phyloP scores from a whole-genome alignment of 2,797 vertebrate species.

The Helostoma temminkii region DNA sequence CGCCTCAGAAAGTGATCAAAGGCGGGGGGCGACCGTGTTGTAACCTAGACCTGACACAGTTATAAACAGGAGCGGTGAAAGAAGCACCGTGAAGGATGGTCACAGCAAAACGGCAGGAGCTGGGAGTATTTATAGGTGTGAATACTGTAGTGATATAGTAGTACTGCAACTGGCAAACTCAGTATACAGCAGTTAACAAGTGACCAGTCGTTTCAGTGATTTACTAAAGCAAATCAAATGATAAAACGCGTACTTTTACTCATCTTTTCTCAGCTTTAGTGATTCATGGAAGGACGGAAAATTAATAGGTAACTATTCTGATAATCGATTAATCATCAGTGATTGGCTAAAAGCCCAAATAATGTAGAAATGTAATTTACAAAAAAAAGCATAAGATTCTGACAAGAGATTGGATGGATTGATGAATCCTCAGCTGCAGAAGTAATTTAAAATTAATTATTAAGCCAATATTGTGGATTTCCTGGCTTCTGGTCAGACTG shows the following conservation, averaged over 20 bases:
- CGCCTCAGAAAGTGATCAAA: slow-evolving; percentile 17
- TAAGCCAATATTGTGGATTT: neutral
- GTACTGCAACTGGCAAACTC: neutral
- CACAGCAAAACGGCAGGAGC: neutral
- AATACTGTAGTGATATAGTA: neutral
- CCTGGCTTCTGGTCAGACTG: neutral
- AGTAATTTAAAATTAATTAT: neutral
- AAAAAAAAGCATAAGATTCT: neutral
- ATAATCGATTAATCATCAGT: neutral
- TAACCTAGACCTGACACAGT: neutral
- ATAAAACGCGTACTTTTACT: neutral
- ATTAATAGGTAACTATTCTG: neutral
- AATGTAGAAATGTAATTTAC: neutral
- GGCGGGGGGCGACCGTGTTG: slow-evolving; percentile 5
- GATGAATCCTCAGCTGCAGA: neutral
- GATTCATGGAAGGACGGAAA: too few relatives aligned
- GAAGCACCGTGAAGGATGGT: neutral
- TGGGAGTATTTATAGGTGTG: neutral
- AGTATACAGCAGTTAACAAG: neutral
- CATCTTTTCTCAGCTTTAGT: neutral
- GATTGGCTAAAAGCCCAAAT: neutral
- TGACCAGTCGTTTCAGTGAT: neutral
- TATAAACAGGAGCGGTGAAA: neutral
- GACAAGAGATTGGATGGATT: neutral
- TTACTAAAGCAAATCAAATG: neutral